Base-by-base conservation (phyloP, 2,888 invertebrate species). In the Tenthredo scrophulariae region DNA sequence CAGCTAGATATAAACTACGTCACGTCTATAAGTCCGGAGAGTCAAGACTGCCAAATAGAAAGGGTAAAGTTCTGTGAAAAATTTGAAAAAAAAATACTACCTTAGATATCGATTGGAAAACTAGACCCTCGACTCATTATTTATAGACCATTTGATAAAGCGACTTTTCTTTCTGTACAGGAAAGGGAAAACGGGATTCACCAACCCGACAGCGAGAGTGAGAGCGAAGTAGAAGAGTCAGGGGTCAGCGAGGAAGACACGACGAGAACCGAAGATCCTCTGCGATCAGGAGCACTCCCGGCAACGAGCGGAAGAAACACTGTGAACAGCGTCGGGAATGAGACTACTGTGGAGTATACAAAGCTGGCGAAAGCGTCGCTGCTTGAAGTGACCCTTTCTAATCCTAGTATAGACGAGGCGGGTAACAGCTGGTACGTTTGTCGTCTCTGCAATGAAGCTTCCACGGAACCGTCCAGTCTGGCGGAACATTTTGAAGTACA, bases 1-100 rank as follows among this genome's bases (percentile, higher is more conserved):
- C 92, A 92, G 74, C 88, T 93, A 85, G 92, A 91, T 65, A 93
- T 93, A 85, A 93, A 93, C 89, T 93, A 93, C 85, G 93, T 93
- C 6, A 91, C 92, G 40, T 89, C 92, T 2, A 92, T 93, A 46
- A 89, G 88, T 62, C 85, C 92, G 1, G 91, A 92, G 10, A 87
- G 89, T 84, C 89, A 91, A 65, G 90, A 85, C 85, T 83, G 83
- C 50, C 46, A 83, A 29, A 65, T 40, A 10, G 50, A 65, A 62
- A 10, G 50, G 10, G 43, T 62, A 22, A 6, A 62, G 18, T 40
- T 40, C 40, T 40, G 40, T 40, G 9, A 40, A 40, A 40, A 37
- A 6, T 5, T 37, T 5, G 6, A 37, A 37, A 6, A 37, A 37
- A 5, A 6, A 13, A 46, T 3, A 46, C 13, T 46, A 3, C 15